A percentile compares a stretch with the other conserved stretches of the same genome.
These are phyloP conservation scores for Ctenicera cuprea DNA, from an alignment of 2,888 invertebrate species.

Conservation along the genomic window DNA sequence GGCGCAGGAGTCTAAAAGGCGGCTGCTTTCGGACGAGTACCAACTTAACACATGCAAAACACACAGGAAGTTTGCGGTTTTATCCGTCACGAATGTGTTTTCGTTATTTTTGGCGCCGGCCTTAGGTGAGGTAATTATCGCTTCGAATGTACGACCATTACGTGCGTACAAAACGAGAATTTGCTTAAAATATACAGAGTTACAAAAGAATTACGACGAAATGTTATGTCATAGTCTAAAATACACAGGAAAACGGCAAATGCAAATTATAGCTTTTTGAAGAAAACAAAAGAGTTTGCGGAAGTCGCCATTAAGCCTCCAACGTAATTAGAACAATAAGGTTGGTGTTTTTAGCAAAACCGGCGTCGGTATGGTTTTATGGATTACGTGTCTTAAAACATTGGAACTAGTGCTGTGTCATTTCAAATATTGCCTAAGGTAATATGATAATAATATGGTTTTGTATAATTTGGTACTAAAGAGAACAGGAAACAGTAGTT, in stretches of 20 bases:
- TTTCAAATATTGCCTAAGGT: too few species aligned
- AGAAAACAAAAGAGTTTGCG: conserved; percentile 15
- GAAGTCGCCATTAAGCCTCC: conserved; percentile 24
- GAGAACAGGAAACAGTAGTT: too few species aligned
- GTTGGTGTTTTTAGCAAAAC: neutral
- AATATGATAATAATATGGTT: too few species aligned
- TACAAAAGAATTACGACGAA: conserved; percentile 36
- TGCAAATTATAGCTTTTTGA: conserved; percentile 1
- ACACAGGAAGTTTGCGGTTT: conserved; percentile 65
- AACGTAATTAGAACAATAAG: neutral
- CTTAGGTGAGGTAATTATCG: conserved; percentile 52
- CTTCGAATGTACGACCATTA: conserved; percentile 33
- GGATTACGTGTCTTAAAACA: conserved; percentile 3
- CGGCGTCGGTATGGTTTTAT: neutral
- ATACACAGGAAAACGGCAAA: conserved; percentile 28
- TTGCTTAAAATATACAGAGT: conserved; percentile 9
- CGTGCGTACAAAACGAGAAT: conserved; percentile 28
- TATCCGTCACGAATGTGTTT: conserved; percentile 57
- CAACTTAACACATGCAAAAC: conserved; percentile 62
- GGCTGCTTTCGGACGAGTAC: conserved; percentile 53
- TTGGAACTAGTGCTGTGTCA: neutral
- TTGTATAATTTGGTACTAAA: too few species aligned
- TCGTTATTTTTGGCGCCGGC: conserved; percentile 59
- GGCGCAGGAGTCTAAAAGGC: conserved; percentile 56
- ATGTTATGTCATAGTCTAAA: conserved; percentile 39